phyloP scores from a whole-genome alignment of 2,888 invertebrate species.

The Melitaea athalia region DNA sequence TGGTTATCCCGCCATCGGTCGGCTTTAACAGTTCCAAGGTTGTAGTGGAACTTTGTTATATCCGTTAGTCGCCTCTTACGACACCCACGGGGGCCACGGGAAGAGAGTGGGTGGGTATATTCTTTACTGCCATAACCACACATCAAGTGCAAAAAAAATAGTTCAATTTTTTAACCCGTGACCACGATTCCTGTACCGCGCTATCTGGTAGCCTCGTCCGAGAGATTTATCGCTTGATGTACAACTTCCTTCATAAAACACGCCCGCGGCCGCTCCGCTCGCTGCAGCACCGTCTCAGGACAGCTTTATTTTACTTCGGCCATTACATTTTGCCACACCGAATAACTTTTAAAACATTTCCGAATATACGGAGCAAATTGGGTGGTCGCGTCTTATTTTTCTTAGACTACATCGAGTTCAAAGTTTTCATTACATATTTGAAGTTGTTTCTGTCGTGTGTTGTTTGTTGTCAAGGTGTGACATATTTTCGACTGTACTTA shows the following conservation, averaged over 20 bases:
- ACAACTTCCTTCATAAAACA: slow-evolving; percentile 74
- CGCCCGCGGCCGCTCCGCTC: slow-evolving; percentile 43
- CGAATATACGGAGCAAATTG: slow-evolving; percentile 11
- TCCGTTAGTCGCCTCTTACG: no score
- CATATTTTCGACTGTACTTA: no score
- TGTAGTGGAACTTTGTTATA: no score
- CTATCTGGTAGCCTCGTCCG: slow-evolving; percentile 48
- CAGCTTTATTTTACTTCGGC: slow-evolving; percentile 42
- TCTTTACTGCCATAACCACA: no score
- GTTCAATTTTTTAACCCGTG: neutral
- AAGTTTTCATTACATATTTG: neutral
- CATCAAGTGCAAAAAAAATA: slow-evolving; percentile 3
- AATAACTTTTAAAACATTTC: slow-evolving; percentile 19
- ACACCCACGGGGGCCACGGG: no score
- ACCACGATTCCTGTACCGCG: slow-evolving; percentile 42
- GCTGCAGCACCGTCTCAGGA: slow-evolving; percentile 30
- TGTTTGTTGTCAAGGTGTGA: no score
- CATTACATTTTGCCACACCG: slow-evolving; percentile 31
- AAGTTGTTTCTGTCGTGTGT: neutral
- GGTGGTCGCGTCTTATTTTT: slow-evolving; percentile 8
- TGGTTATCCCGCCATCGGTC: no score
- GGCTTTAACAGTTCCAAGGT: no score
- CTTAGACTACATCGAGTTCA: neutral
- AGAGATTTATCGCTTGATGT: slow-evolving; percentile 72
- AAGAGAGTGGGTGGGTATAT: no score